Base-by-base conservation (phyloP, 2,888 invertebrate genomes). In the Trissoscelio sp. region DNA sequence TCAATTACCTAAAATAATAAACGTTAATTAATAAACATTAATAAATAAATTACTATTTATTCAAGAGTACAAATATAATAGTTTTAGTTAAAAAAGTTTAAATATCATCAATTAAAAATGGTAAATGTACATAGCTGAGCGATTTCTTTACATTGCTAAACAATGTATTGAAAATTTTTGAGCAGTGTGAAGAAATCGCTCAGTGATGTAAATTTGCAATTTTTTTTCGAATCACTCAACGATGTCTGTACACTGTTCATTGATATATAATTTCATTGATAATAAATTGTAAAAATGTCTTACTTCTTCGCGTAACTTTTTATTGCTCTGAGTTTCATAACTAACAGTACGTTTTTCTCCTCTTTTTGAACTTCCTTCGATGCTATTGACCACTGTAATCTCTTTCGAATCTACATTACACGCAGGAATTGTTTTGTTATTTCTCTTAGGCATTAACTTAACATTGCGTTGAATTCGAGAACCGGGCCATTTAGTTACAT, bases 401-500 rank as follows among this genome's bases (percentile, higher is more conserved):
- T 87, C 86, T 18, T 73, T 67, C 3, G 22, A 31, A 6, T 82
- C 81, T 18, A 12, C 5, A 34, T n/a, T 60, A 39, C 39, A n/a
- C 9, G 51, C 22, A 12, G 57, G 31, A 20, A 78, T n/a, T 62
- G 9, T 16, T 70, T 86, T 88, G 18, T 89, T 88, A 14, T 72
- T 87, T 67, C 89, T 85, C 77, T 88, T 89, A n/a, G 91, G 91
- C 74, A 91, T 74, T 44, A 88, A 81, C 70, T 91, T 91, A 2
- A 91, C 89, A 51, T 91, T 91, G 5, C 90, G 86, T 53, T 90
- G 89, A 60, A 91, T 91, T 12, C 91, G 87, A 28, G 88, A 70
- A 7, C 89, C 89, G 0, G 86, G 86, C 88, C 89, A 89, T 64
- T 88, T 88, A 0, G 83, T 62, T 3, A 75, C 75, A 64, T 84